A percentile compares a stretch with the other conserved stretches of the same genome.
Evolutionary conservation across 2,797 vertebrate genomes (phyloP).

Genomic region (Oceanodroma leucorhoa): DNA sequence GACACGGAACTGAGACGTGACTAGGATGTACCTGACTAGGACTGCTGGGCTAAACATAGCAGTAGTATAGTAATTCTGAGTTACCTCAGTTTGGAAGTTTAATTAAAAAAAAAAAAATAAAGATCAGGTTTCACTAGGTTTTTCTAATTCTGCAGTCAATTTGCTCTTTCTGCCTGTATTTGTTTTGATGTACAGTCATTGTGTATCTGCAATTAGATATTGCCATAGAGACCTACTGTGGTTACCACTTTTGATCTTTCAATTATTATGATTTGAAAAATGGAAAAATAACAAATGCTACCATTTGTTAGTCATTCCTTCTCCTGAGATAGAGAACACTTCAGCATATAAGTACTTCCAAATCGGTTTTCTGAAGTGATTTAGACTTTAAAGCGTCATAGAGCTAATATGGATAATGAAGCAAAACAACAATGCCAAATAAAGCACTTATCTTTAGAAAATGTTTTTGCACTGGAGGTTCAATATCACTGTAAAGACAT

Average conservation of each 20-base stretch:
- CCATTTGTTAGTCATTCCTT: background rate
- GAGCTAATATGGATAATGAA: background rate
- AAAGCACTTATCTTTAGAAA: background rate
- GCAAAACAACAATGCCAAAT: background rate
- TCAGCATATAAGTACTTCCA: background rate
- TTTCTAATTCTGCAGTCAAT: background rate
- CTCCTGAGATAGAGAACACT: background rate
- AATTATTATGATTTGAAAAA: constrained; percentile 20
- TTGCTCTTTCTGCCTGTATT: background rate
- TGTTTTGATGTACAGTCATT: background rate
- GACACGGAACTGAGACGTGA: background rate
- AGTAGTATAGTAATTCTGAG: background rate
- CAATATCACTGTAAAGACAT: background rate
- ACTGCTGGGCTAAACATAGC: background rate
- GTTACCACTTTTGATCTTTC: constrained; percentile 28
- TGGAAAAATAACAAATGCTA: background rate
- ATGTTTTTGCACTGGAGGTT: background rate
- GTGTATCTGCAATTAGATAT: background rate
- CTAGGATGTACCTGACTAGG: background rate
- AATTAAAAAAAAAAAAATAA: background rate
- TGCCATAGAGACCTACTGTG: background rate
- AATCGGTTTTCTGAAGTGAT: background rate
- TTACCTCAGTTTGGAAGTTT: background rate
- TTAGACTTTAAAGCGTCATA: constrained; percentile 23
- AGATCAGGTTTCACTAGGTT: background rate